Evolutionary conservation across 2,797 vertebrate genomes (phyloP).

Genomic region (Oreochromis mossambicus): DNA sequence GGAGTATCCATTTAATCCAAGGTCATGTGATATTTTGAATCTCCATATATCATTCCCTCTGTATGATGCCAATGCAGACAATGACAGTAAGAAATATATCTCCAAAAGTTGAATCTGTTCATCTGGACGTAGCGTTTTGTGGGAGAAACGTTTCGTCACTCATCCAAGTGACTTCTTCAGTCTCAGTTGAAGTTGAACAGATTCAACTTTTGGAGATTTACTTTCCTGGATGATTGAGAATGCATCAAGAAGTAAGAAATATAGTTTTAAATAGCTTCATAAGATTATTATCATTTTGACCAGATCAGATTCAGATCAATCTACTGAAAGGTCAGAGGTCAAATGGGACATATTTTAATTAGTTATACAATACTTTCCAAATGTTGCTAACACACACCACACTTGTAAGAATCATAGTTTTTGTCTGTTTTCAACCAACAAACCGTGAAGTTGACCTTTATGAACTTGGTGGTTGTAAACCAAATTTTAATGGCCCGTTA

Average conservation of each 20-base stretch:
- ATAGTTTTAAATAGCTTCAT: background rate
- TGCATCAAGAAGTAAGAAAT: no score
- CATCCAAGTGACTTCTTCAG: no score
- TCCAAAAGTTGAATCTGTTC: no score
- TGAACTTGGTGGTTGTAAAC: background rate
- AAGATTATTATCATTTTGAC: background rate
- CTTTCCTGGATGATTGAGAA: no score
- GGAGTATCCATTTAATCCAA: rapidly evolving
- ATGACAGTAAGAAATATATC: rapidly evolving
- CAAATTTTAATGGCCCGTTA: rapidly evolving
- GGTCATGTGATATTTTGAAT: background rate
- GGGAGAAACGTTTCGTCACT: no score
- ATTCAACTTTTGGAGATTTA: no score
- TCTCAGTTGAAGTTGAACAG: no score
- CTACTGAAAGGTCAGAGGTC: background rate
- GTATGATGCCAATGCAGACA: background rate
- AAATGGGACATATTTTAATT: background rate
- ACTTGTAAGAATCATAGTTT: background rate
- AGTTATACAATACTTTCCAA: background rate
- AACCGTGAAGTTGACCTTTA: background rate
- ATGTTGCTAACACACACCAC: background rate
- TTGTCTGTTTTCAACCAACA: background rate
- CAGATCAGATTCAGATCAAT: background rate
- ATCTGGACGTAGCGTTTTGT: no score
- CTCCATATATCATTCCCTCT: background rate